These are phyloP conservation scores for Crocidura indochinensis DNA, from an alignment of 2,797 vertebrate genomes.

Conservation along the genomic window DNA sequence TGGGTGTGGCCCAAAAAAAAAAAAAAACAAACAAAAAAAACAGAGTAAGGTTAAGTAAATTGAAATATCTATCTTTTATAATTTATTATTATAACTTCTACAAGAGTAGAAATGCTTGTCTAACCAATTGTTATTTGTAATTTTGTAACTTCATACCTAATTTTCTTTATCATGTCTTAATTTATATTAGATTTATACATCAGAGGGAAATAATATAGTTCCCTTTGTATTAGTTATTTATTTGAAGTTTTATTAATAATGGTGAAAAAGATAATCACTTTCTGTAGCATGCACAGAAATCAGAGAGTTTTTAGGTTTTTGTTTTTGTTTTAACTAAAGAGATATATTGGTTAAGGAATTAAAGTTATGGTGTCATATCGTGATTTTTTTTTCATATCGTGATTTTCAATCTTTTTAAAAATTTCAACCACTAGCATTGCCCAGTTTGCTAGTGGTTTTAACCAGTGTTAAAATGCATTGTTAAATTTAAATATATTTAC, in stretches of 20 bases:
- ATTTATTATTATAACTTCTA: background rate
- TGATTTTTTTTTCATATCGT: too few species aligned
- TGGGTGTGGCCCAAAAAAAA: too few species aligned
- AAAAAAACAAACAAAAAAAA: too few species aligned
- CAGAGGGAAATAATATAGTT: slow-evolving; percentile 20
- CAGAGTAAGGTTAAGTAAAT: background rate
- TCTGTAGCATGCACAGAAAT: background rate
- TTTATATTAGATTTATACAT: background rate
- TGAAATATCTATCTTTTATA: slow-evolving; percentile 28
- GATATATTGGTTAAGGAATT: background rate
- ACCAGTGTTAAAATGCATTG: background rate
- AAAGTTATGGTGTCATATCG: background rate
- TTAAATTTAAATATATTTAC: background rate
- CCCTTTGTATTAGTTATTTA: slow-evolving; percentile 23
- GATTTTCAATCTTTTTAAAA: too few species aligned
- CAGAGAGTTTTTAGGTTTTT: background rate
- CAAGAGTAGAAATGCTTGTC: background rate
- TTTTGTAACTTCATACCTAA: background rate
- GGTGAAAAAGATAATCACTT: slow-evolving; percentile 22
- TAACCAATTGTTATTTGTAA: slow-evolving; percentile 20
- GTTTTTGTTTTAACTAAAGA: background rate
- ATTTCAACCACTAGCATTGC: too few species aligned
- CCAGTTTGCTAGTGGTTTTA: too few species aligned
- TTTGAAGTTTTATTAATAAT: slow-evolving; percentile 41
- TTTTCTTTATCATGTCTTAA: slow-evolving; percentile 11